These are phyloP conservation scores for Fukomys damarensis DNA, from an alignment of 2,113 vertebrate genomes.

Conservation along the genomic window DNA sequence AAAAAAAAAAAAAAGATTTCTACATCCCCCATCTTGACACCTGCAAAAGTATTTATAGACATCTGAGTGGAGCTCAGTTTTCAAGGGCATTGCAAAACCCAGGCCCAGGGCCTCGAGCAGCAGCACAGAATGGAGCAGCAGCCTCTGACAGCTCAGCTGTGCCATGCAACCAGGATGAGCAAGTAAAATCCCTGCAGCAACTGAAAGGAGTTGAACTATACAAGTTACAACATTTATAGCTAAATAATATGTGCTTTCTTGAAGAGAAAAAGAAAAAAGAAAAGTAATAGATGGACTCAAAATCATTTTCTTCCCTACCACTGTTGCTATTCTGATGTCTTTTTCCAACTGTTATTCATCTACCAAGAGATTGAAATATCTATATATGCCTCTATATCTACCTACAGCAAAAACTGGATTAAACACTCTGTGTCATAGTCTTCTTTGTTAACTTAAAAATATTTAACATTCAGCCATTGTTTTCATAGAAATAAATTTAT, in stretches of 20 bases:
- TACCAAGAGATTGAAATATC: background rate
- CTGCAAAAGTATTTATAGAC: background rate
- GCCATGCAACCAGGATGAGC: background rate
- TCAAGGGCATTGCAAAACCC: rapidly evolving
- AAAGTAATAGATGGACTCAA: background rate
- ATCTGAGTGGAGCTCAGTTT: background rate
- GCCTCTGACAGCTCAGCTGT: rapidly evolving
- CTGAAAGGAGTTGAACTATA: background rate
- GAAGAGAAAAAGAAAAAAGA: background rate
- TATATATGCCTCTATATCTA: background rate
- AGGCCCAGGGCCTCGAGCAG: rapidly evolving
- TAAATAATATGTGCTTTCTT: background rate
- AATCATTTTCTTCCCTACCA: background rate
- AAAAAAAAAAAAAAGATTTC: background rate
- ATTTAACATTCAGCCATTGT: background rate
- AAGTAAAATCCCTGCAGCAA: background rate
- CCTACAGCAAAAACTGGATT: background rate
- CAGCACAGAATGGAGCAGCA: no score
- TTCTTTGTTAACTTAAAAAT: background rate
- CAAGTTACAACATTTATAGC: background rate
- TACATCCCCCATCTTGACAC: background rate
- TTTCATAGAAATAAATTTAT: background rate
- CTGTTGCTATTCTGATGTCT: background rate
- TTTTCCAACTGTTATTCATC: background rate
- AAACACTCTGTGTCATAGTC: background rate